Evolutionary conservation across 2,888 invertebrate species (phyloP), one percentile per base, ranked within the genome.

Genomic region (Eupithecia abbreviata): DNA sequence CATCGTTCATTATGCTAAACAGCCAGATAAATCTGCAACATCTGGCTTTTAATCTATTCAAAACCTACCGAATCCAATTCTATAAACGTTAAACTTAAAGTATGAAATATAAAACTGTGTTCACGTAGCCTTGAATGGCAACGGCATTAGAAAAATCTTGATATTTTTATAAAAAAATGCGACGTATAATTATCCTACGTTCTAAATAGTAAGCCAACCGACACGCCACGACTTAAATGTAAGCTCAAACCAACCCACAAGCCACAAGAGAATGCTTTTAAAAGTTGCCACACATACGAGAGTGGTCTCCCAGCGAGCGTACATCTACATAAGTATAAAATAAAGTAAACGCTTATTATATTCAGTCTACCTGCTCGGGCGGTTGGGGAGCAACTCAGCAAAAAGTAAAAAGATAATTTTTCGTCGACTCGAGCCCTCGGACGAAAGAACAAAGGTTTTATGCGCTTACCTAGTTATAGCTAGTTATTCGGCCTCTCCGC

Each of bases 331-430:
- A 84, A 73, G 79, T 88, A 85, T 84, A 85, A 84, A 79, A 85
- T 84, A 85, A 80, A 76, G 80, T 81, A 80, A 89, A 85, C 86
- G 87, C 88, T 85, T 90, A 91, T 91, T 91, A 90, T 91, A 90
- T 89, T 88, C 89, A 88, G 88, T 87, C 90, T 93, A 93, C 93
- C 93, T 93, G 93, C 90, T 89, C 90, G 86, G 85, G 84, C 86
- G 87, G 90, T 73, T 82, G 86, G 89, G 88, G 89, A 89, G 88
- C 90, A 88, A 90, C 89, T 90, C 90, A 84, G 91, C 92, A 93
- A 93, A 94, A 93, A 90, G 89, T 88, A 92, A 93, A 94, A 92
- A 93, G 92, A 92, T 91, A 92, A 92, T 92, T 92, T 93, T 93
- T 90, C 90, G 93, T 90, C 86, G 89, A 92, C 89, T 87, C 90